Percentiles rank a stretch among this genome's conserved stretches.
Conservation (phyloP, 2,113 vertebrate species). For the Gallinago jamesoni region DNA sequence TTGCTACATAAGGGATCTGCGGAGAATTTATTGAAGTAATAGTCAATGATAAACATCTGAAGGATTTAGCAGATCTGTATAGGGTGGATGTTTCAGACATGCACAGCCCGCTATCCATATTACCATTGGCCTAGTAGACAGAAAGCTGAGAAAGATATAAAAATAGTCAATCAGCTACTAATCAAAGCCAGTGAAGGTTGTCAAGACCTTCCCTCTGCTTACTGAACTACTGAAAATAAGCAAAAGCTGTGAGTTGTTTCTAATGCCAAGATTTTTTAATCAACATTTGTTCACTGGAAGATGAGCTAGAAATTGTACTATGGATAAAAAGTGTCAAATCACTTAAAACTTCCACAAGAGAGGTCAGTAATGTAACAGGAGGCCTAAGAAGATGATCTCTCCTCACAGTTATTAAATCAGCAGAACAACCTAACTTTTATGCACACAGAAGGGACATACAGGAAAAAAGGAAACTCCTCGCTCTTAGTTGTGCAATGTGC, state of each 20-base stretch:
- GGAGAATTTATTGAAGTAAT: not conserved
- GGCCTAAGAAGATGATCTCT: not conserved
- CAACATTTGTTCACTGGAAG: not conserved
- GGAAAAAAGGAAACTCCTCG: not conserved
- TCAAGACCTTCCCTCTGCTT: not conserved
- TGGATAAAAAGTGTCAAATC: not conserved
- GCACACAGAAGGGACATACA: not conserved
- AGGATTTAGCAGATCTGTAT: not conserved
- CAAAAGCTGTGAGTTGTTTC: constrained; percentile 31
- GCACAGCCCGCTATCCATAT: not conserved
- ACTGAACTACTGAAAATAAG: constrained; percentile 4
- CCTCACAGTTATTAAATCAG: not conserved
- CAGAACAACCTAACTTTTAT: not conserved
- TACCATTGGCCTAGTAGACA: not conserved
- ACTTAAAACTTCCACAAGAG: not conserved
- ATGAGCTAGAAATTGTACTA: not conserved
- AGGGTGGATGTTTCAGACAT: not conserved
- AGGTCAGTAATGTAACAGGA: not conserved
- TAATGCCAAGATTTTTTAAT: not conserved
- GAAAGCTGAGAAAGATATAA: constrained; percentile 7
- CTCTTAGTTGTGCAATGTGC: not conserved
- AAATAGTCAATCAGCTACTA: not conserved
- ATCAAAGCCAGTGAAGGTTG: not conserved
- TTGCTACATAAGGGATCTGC: not conserved
- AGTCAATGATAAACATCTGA: not conserved